Conservation (phyloP, 2,888 invertebrate species). For the Drosophila anomelani region DNA sequence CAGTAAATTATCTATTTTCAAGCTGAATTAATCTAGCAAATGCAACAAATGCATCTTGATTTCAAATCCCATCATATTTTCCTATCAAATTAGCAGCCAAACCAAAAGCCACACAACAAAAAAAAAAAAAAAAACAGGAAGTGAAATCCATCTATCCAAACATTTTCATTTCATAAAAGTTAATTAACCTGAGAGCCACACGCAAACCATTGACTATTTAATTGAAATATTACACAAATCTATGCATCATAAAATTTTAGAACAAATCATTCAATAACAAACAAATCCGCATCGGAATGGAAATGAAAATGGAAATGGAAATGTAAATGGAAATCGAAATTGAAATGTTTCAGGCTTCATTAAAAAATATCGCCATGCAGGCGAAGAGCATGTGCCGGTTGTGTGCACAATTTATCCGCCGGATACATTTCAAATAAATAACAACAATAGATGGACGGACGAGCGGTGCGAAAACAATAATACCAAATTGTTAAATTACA, state of each 20-base stretch:
- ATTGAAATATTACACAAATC: conserved; percentile 75
- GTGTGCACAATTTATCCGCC: conserved; percentile 70
- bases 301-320: conserved; percentile 17
- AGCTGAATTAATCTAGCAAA: background rate
- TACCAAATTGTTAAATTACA: conserved; percentile 56
- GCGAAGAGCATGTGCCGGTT: conserved; percentile 24
- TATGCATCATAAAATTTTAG: conserved; percentile 77
- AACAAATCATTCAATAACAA: conserved; percentile 73
- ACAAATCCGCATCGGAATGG: conserved; percentile 30
- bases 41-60: background rate
- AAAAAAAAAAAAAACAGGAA: conserved; percentile 12
- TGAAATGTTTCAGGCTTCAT: conserved; percentile 76
- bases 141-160: conserved; percentile 39
- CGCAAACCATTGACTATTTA: conserved; percentile 68
- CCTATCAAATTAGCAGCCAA: conserved; percentile 26
- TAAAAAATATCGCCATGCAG: conserved; percentile 52
- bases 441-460: conserved; percentile 49
- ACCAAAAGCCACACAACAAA: conserved; percentile 8
- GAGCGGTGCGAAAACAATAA: conserved; percentile 44
- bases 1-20: background rate
- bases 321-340: conserved; percentile 51
- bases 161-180: conserved; percentile 48
- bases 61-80: conserved; percentile 23
- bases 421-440: conserved; percentile 79
- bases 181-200: conserved; percentile 48